Evolutionary conservation across 2,113 vertebrate species (phyloP).

Genomic region (Bostrychus sinensis): DNA sequence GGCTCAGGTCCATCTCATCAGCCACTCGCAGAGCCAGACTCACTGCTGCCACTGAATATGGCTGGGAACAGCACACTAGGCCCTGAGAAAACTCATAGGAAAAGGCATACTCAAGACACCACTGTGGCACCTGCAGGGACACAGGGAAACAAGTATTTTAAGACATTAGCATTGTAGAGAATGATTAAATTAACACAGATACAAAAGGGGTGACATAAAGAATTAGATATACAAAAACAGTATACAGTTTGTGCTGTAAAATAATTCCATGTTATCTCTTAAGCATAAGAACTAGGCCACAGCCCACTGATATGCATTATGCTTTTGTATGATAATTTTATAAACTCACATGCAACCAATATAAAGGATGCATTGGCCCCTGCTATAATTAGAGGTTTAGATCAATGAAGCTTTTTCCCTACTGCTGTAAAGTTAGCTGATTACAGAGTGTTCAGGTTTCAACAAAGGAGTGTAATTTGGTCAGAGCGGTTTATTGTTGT

Average conservation of each 20-base stretch:
- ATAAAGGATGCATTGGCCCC: neutral
- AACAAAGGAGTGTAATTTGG: conserved; percentile 12
- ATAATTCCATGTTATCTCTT: no score
- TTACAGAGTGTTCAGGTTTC: conserved; percentile 17
- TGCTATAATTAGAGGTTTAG: neutral
- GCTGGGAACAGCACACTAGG: conserved; percentile 89
- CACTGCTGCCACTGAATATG: conserved; percentile 85
- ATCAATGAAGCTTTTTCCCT: no score
- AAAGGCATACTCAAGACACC: conserved; percentile 91
- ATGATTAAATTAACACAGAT: neutral
- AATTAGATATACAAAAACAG: no score
- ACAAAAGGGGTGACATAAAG: no score
- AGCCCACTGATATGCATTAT: no score
- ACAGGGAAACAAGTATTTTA: neutral
- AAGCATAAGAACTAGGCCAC: no score
- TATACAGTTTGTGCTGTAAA: no score
- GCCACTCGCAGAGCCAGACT: conserved; percentile 91
- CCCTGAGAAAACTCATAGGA: conserved; percentile 86
- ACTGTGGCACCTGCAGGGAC: conserved; percentile 89
- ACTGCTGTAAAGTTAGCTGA: neutral
- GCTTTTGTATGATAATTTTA: no score
- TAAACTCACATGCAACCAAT: neutral
- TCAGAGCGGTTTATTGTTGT: conserved; percentile 3
- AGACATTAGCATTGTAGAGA: neutral
- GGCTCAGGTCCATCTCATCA: conserved; percentile 96